Evolutionary conservation across 1,140 invertebrate genomes (phyloP), one percentile per base, ranked within the genome.

Genomic region (Pogonomyrmex barbatus): DNA sequence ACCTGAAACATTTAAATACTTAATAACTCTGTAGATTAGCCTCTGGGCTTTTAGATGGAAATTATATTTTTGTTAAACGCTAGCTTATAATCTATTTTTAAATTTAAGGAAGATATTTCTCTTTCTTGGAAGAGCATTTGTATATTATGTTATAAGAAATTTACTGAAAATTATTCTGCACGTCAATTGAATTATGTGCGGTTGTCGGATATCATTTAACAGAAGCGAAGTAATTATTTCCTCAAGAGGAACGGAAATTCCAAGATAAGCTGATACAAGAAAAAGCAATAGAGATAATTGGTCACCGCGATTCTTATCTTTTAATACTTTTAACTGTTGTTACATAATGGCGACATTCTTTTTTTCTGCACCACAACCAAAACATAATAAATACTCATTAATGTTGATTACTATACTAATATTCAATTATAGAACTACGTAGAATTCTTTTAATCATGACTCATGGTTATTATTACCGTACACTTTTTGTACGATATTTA

Each of bases 181-280:
- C 14, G 24, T 5, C 45, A 14, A 52, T 78, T 42, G 36, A 50
- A 70, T 81, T 81, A 81, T 70, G 54, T 24, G 65, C 50, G n/a
- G 47, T 47, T 81, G 78, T 58, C 52, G 36, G 47, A 47, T 70
- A 70, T 70, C 63, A 42, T 30, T 81, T 70, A 81, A 62, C 30
- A 14, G 36, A 47, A 68, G 39, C 42, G 24, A 56, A 70, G 65
- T 81, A 56, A 81, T 60, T 17, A 36, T 56, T 45, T 70, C 36
- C 65, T 45, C 62, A 9, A 81, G 63, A 17, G 62, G 6, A 52
- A 17, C 62, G 47, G 77, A 42, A 81, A 81, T 81, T 81, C 65
- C 78, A 42, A 30, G 78, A 81, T 33, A 81, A 36, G 12, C 24
- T 14, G 47, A 42, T 52, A 42, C 42, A 24, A 70, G 70, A 50